phyloP scores from a whole-genome alignment of 2,797 vertebrate species.

The Sebastes aleutianus region DNA sequence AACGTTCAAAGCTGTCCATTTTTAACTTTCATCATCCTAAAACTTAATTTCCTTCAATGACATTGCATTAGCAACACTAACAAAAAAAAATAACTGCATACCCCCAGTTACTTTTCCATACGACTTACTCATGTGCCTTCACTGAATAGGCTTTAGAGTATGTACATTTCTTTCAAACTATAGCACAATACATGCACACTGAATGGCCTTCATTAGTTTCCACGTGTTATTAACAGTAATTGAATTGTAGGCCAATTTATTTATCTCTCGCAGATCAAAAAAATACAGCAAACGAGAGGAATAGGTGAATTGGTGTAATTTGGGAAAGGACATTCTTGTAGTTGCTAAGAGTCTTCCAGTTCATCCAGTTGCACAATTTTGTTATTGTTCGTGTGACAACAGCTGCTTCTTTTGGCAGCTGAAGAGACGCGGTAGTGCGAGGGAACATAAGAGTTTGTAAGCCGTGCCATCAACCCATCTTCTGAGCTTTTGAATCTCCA shows the following conservation, averaged over 20 bases:
- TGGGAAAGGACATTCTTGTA: neutral
- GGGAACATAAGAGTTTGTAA: constrained; percentile 15
- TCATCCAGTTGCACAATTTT: neutral
- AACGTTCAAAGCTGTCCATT: constrained; percentile 40
- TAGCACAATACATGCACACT: neutral
- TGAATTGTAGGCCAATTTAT: constrained; percentile 5
- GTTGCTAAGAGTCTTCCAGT: constrained; percentile 2
- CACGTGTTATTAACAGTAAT: neutral
- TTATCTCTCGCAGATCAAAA: neutral
- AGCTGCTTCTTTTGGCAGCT: constrained; percentile 3
- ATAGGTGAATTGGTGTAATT: neutral
- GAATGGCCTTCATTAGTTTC: constrained; percentile 13
- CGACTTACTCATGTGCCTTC: neutral
- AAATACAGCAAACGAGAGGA: neutral
- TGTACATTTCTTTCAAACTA: neutral
- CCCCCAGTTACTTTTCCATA: neutral
- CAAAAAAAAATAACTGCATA: neutral
- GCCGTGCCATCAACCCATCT: constrained; percentile 33
- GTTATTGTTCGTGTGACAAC: neutral
- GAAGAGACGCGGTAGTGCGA: constrained; percentile 7
- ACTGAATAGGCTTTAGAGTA: neutral
- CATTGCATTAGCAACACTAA: constrained; percentile 18
- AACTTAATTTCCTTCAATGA: constrained; percentile 33
- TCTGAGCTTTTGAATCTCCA: constrained; percentile 58
- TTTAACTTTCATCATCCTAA: constrained; percentile 25